Evolutionary conservation across 2,797 vertebrate genomes (phyloP), one percentile per base, ranked within the genome.

Genomic region (Sebastes glaucus): DNA sequence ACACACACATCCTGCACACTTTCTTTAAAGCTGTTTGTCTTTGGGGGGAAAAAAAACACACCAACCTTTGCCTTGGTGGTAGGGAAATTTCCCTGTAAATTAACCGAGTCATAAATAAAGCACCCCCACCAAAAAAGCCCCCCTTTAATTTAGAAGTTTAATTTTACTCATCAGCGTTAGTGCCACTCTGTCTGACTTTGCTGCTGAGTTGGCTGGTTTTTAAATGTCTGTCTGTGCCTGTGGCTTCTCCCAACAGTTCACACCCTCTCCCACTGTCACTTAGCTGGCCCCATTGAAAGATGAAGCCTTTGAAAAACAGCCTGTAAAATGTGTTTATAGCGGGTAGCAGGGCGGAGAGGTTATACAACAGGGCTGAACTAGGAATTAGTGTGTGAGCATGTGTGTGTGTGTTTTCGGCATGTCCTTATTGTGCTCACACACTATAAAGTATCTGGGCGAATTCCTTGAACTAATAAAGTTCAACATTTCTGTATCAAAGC

Each of bases 311-410:
- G 90, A 92, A 93, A 91, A 89, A 46, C 78, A 70, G 80, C 79
- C 86, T 14, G 80, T 95, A 88, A 96, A 96, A 93, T 71, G 73
- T 93, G 94, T 94, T 95, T 94, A 93, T 86, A 83, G 92, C 5
- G 52, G 60, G 32, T 35, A 74, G 90, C 83, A 77, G 81, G 82
- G 90, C 28, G 75, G 83, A 81, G 87, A 59, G 79, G 38, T 71
- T 81, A 83, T 78, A 62, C 70, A 71, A 57, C 81, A 32, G 69
- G 59, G 56, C 77, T 83, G 71, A 82, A 57, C 62, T 16, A 28
- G 72, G 71, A 73, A 69, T 73, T 55, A 30, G 67, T 71, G 2
- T 62, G 14, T 74, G 63, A 28, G 38, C 35, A 2, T 59, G 62
- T 81, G 11, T 77, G 16, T 80, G 27, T 71, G 52, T 63, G 71